These are phyloP conservation scores for Clarias platycephalus DNA, from an alignment of 2,797 vertebrate genomes.

Conservation along the genomic window DNA sequence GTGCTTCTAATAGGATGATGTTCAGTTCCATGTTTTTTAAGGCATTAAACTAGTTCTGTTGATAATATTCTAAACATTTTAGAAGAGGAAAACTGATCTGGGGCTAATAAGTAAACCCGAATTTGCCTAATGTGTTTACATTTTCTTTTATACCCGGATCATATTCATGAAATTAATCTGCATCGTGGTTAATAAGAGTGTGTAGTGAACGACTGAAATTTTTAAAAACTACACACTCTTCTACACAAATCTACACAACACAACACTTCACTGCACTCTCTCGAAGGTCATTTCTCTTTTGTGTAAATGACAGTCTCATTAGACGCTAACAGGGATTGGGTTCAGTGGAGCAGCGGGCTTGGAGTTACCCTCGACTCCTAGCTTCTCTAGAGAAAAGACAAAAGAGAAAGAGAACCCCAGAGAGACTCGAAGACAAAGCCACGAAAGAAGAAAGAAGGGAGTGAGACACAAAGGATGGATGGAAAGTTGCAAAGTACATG, in stretches of 20 bases:
- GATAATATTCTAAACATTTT: not conserved
- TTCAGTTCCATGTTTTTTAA: not conserved
- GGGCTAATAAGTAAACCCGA: not conserved
- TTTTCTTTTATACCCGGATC: not conserved
- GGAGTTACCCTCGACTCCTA: slow-evolving; percentile 11
- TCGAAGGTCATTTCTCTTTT: not conserved
- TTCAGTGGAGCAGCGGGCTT: slow-evolving; percentile 29
- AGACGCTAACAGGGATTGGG: slow-evolving; percentile 25
- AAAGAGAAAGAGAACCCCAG: slow-evolving; percentile 5
- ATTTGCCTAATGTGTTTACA: not conserved
- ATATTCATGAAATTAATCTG: not conserved
- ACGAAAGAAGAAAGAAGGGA: not conserved
- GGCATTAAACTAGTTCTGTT: not conserved
- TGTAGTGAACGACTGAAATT: not conserved
- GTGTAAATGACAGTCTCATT: slow-evolving; percentile 31
- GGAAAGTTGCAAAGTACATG: not conserved
- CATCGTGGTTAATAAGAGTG: not conserved
- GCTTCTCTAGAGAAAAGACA: not conserved
- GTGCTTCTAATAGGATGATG: not conserved
- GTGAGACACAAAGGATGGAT: not conserved
- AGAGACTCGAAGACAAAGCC: not conserved
- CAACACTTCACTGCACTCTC: slow-evolving; percentile 5
- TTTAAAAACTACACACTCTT: not conserved
- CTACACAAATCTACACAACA: slow-evolving; percentile 17
- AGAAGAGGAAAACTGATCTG: not conserved